Evolutionary conservation across 2,113 vertebrate species (phyloP).

Genomic region (Muntiacus reevesi): DNA sequence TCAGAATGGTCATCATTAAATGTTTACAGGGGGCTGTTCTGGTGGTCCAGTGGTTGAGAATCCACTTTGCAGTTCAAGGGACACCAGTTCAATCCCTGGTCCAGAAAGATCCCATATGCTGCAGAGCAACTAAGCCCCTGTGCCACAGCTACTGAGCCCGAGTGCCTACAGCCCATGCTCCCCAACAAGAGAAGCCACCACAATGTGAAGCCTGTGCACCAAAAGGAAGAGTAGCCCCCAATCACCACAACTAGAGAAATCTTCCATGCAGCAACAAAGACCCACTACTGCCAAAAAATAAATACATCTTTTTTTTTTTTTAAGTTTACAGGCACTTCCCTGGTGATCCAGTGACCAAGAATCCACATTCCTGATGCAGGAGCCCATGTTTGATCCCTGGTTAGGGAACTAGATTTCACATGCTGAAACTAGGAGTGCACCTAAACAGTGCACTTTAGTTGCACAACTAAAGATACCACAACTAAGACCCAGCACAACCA

Average conservation of each 20-base stretch:
- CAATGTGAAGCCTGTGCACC: no score
- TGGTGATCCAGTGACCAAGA: background rate
- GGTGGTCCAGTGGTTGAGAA: background rate
- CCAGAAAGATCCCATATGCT: background rate
- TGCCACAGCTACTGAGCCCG: background rate
- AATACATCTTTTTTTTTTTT: background rate
- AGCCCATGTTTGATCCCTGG: background rate
- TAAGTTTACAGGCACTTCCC: background rate
- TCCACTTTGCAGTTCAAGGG: background rate
- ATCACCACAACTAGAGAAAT: background rate
- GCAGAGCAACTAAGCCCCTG: background rate
- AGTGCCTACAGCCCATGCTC: background rate
- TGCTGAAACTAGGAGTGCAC: background rate
- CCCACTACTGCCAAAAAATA: background rate
- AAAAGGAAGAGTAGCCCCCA: background rate
- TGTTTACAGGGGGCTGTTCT: background rate
- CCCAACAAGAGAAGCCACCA: background rate
- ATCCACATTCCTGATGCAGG: background rate
- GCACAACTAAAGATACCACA: background rate
- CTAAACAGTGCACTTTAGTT: background rate
- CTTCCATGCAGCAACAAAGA: background rate
- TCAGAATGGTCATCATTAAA: background rate
- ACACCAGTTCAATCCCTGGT: background rate
- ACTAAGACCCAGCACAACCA: background rate
- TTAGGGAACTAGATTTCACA: background rate